These are phyloP conservation scores for Rhaphigaster nebulosa DNA, from an alignment of 2,888 invertebrate genomes.

Conservation along the genomic window DNA sequence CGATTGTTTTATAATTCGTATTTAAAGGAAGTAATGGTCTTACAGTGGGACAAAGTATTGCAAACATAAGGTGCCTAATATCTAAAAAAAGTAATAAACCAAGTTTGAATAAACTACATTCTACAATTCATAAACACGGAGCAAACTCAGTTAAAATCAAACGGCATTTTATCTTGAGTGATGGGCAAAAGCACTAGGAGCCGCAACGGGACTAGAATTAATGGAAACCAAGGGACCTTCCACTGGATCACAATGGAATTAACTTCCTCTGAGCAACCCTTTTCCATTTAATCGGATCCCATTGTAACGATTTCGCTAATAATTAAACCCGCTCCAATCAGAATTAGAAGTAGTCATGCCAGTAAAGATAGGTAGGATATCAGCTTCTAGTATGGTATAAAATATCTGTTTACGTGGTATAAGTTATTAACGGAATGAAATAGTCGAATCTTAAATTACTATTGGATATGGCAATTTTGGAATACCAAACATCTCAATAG, in stretches of 20 bases:
- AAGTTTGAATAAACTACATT: not conserved
- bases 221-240: slow-evolving; percentile 11
- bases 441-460: too few species aligned
- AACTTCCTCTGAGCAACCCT: not conserved
- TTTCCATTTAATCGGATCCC: slow-evolving; percentile 18
- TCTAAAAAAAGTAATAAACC: not conserved
- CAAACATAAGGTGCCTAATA: not conserved
- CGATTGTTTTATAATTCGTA: too few species aligned
- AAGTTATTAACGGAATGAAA: too few species aligned
- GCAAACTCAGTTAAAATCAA: not conserved
- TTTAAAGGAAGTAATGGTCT: too few species aligned
- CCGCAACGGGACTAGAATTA: not conserved
- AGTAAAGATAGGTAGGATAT: not conserved
- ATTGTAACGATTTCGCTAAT: not conserved
- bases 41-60: too few species aligned
- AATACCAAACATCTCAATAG: too few species aligned
- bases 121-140: not conserved
- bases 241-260: slow-evolving; percentile 9
- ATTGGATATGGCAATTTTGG: too few species aligned
- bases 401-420: too few species aligned
- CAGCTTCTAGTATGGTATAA: not conserved
- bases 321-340: not conserved
- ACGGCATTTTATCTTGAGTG: not conserved
- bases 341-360: not conserved
- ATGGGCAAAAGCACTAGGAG: not conserved